phyloP scores from a whole-genome alignment of 35 echinoderm and acorn worm genomes.

The Strongylocentrotus purpuratus region DNA sequence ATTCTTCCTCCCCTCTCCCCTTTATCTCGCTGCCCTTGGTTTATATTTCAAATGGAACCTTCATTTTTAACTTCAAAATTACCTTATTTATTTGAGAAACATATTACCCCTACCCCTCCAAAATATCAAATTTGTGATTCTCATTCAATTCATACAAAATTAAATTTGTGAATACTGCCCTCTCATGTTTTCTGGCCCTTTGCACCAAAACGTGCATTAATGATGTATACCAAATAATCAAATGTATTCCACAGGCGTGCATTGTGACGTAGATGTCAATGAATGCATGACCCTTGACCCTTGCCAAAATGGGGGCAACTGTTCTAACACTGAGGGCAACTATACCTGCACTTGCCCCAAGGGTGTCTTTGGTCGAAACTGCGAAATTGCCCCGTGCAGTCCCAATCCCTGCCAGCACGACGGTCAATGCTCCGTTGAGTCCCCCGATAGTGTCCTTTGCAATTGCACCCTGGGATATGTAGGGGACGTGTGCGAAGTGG shows the following conservation, averaged over 20 bases:
- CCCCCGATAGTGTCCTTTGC: constrained; percentile 50
- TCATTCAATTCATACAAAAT: not conserved
- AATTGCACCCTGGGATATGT: constrained; percentile 74
- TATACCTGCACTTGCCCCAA: constrained; percentile 66
- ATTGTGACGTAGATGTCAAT: constrained; percentile 70
- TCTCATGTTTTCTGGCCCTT: not conserved
- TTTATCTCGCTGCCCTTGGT: not conserved
- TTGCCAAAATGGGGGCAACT: constrained; percentile 73
- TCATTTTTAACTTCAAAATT: not conserved
- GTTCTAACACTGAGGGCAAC: constrained; percentile 61
- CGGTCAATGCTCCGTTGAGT: constrained; percentile 41
- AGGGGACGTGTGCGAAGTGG: constrained; percentile 58
- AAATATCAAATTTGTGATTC: not conserved
- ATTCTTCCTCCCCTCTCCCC: not conserved
- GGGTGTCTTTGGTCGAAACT: constrained; percentile 57
- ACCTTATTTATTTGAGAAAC: not conserved
- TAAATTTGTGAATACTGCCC: not conserved
- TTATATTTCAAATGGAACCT: not conserved
- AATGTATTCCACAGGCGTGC: constrained; percentile 17
- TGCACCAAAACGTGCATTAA: not conserved
- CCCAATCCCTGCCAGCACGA: constrained; percentile 61
- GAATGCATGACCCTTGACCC: constrained; percentile 56
- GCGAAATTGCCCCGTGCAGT: constrained; percentile 75
- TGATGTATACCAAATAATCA: not conserved
- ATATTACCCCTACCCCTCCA: not conserved